Conservation (phyloP, 2,888 invertebrate genomes). For the Tenthredo notha region DNA sequence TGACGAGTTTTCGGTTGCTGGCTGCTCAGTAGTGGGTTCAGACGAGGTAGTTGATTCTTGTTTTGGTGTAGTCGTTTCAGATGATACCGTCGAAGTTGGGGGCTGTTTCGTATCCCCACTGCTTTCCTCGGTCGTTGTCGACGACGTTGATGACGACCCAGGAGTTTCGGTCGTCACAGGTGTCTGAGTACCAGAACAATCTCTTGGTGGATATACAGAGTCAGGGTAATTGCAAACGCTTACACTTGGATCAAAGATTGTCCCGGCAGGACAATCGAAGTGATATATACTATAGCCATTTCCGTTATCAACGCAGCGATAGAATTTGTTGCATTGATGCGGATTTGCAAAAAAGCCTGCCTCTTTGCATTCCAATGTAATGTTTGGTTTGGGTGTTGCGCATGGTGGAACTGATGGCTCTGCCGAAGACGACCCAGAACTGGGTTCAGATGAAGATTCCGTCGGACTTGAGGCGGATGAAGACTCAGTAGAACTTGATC, state of each 20-base stretch:
- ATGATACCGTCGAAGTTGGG: slow-evolving; percentile 28
- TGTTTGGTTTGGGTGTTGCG: slow-evolving; percentile 65
- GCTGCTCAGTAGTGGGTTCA: slow-evolving; percentile 41
- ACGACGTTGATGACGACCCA: slow-evolving; percentile 20
- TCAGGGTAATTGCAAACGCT: slow-evolving; percentile 85
- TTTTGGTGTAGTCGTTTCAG: slow-evolving; percentile 49
- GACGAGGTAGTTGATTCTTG: slow-evolving; percentile 56
- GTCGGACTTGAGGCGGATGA: slow-evolving; percentile 53
- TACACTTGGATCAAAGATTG: slow-evolving; percentile 86
- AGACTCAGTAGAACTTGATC: slow-evolving; percentile 54
- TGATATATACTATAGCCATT: slow-evolving; percentile 84
- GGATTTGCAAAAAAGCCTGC: slow-evolving; percentile 85
- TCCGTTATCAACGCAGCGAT: slow-evolving; percentile 84
- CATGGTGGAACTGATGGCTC: slow-evolving; percentile 60
- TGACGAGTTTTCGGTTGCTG: slow-evolving; percentile 22
- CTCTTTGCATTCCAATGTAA: slow-evolving; percentile 77
- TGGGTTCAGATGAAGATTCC: slow-evolving; percentile 58
- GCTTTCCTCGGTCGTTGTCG: slow-evolving; percentile 29
- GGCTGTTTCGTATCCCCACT: slow-evolving; percentile 38
- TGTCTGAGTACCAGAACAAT: slow-evolving; percentile 61
- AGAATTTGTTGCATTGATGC: slow-evolving; percentile 83
- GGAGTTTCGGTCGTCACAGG: slow-evolving; percentile 1
- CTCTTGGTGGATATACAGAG: slow-evolving; percentile 82
- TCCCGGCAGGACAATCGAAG: slow-evolving; percentile 85
- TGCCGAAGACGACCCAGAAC: slow-evolving; percentile 32